Conservation (phyloP, 2,797 vertebrate species). For the Chrysocyon brachyurus region DNA sequence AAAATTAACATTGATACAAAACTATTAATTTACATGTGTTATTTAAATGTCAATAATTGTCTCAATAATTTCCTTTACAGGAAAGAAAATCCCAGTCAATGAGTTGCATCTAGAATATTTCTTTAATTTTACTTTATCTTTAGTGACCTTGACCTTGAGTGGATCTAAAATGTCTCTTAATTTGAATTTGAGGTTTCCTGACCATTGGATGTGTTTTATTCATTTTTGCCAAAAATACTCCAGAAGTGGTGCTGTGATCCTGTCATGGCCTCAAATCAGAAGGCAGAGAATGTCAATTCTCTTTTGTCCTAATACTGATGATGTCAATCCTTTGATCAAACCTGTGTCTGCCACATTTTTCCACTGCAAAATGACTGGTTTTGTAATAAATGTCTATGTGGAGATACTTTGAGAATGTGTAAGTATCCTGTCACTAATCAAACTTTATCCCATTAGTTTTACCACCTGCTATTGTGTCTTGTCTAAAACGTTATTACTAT, state of each 20-base stretch:
- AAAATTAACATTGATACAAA: background rate
- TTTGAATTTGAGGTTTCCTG: background rate
- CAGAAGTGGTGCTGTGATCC: too few relatives aligned
- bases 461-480: background rate
- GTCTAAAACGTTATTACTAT: background rate
- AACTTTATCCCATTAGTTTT: background rate
- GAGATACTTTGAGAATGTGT: background rate
- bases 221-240: background rate
- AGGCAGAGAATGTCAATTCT: background rate
- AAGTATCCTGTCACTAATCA: background rate
- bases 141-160: background rate
- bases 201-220: background rate
- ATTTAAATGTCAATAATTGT: background rate
- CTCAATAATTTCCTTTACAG: background rate
- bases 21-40: background rate
- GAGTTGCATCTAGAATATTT: background rate
- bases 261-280: background rate
- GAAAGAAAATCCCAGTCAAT: background rate
- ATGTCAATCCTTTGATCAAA: background rate
- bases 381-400: background rate
- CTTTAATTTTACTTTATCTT: background rate
- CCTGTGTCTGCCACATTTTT: background rate
- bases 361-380: background rate
- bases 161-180: background rate
- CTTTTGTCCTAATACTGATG: too few relatives aligned